Evolutionary conservation across 92 coral and sea anemone genomes (phyloP).

Genomic region (Actinernus sp.): DNA sequence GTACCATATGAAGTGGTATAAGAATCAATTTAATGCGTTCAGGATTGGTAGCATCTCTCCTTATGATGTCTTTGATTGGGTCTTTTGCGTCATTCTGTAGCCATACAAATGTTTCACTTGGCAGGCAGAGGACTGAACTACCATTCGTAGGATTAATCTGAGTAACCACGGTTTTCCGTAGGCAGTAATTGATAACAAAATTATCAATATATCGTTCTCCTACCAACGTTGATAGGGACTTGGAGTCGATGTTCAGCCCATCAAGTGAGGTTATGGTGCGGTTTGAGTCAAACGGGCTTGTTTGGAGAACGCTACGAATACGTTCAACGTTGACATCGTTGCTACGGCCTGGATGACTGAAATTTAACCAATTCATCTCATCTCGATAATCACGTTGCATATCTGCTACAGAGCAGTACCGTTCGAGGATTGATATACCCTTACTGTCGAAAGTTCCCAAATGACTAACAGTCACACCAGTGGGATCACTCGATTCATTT

Average conservation of each 20-base stretch:
- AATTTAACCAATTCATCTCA: constrained; percentile 7
- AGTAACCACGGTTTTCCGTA: neutral
- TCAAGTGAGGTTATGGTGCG: constrained; percentile 9
- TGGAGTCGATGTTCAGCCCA: constrained; percentile 1
- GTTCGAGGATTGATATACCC: neutral
- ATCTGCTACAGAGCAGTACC: too few relatives aligned
- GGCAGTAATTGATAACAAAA: constrained; percentile 4
- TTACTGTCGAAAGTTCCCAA: neutral
- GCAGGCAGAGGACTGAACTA: neutral
- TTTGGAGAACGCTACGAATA: neutral
- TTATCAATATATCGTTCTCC: constrained; percentile 18
- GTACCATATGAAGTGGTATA: constrained; percentile 9
- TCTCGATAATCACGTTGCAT: too few relatives aligned
- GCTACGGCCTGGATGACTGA: neutral
- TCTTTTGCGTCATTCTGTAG: neutral
- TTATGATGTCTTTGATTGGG: too few relatives aligned
- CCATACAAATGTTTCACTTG: constrained; percentile 5
- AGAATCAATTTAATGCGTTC: neutral
- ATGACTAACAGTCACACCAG: neutral
- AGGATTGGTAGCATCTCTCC: too few relatives aligned
- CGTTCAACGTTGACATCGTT: neutral
- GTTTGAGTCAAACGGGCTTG: too few relatives aligned
- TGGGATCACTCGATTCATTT: constrained; percentile 6
- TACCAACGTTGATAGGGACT: constrained; percentile 17
- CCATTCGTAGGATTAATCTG: neutral